Evolutionary conservation across 2,888 invertebrate species (phyloP).

Genomic region (Rotaria sp.): DNA sequence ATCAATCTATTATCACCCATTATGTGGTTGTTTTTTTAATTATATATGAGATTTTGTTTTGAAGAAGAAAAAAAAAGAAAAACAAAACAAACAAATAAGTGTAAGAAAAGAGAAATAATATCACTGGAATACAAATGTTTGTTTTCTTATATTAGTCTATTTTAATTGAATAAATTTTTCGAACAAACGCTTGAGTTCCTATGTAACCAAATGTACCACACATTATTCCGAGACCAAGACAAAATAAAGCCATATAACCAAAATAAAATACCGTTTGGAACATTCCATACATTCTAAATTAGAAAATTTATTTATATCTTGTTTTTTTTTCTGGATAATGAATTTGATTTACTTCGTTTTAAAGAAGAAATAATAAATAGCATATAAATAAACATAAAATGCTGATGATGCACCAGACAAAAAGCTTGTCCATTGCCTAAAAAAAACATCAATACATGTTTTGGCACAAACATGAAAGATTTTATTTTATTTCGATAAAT

Average conservation of each 20-base stretch:
- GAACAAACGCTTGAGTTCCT: slow-evolving; percentile 89
- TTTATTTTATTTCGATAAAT: too few relatives aligned
- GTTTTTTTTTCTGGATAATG: neutral
- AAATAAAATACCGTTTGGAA: slow-evolving; percentile 99
- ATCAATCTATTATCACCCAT: neutral
- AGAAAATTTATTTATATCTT: slow-evolving; percentile 41
- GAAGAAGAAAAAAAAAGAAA: neutral
- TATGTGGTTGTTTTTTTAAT: neutral
- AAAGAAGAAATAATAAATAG: slow-evolving; percentile 97
- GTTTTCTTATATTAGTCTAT: neutral
- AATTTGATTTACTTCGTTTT: slow-evolving; percentile 78
- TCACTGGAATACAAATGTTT: neutral
- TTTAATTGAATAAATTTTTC: slow-evolving; percentile 90
- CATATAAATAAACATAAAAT: slow-evolving; percentile 92
- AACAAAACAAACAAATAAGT: neutral
- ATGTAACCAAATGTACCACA: slow-evolving; percentile 78
- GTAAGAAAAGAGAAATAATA: neutral
- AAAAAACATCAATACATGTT: slow-evolving; percentile 42
- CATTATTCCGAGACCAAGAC: slow-evolving; percentile 86
- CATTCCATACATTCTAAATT: slow-evolving; percentile 88
- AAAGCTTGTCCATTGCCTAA: slow-evolving; percentile 93
- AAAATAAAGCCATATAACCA: slow-evolving; percentile 97
- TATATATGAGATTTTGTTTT: neutral
- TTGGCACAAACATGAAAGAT: too few relatives aligned
- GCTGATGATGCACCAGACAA: slow-evolving; percentile 91